Base-by-base conservation (phyloP, 2,888 invertebrate genomes). In the Endotricha flammealis region DNA sequence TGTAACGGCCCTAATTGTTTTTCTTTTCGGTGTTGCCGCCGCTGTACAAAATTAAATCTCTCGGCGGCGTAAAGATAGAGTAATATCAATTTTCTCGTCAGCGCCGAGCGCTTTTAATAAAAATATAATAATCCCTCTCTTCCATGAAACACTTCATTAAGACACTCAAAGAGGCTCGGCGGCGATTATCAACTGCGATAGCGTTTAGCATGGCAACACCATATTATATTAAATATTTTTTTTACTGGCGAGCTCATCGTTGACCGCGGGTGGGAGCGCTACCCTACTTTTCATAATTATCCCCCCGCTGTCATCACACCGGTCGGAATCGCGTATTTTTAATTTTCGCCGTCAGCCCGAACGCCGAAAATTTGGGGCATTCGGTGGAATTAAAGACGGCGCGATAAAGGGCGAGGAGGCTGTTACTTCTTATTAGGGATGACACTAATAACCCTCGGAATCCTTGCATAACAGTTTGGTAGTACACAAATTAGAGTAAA, bases 181-280 rank as follows among this genome's bases (percentile, higher is more conserved):
- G 55, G 70, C 67, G 77, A 80, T 82, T 81, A 82, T 74, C 74
- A 64, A 62, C 59, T 50, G 56, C 60, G 75, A 80, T 79, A 78
- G 54, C 74, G 71, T 75, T 69, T 60, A 69, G 57, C 57, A 61
- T 50, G 63, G 68, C 66, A 71, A 72, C 73, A 72, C 65, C 67
- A 70, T 72, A 73, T 74, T 74, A 69, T 67, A 72, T 69, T 73
- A 68, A 73, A 68, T 60, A 64, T 63, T 64, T 68, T 73, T 69
- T 66, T 64, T 56, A 52, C 55, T 51, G 55, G 50, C 44, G 45
- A 54, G 53, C 64, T 70, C 68, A 59, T 70, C 61, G 65, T 60
- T 64, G 67, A 66, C 70, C 67, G 63, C 63, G 58, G 34, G 34
- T 9, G 55, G 63, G 43, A 44, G 50, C 16, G 44, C 36, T 52